Base-by-base conservation (phyloP, 2,888 invertebrate genomes). In the Nysson spinosus region DNA sequence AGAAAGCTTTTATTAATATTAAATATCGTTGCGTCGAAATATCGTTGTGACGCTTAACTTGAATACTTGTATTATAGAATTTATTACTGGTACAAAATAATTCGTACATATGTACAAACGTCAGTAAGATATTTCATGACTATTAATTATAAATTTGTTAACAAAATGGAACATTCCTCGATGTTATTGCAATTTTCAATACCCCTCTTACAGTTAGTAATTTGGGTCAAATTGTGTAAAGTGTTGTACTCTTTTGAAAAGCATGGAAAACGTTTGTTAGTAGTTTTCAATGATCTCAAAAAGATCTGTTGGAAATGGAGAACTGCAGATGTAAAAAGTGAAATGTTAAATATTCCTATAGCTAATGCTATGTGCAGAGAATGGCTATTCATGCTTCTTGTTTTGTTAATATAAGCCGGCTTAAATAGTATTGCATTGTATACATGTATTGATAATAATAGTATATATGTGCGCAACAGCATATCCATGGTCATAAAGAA, bases 311-410 rank as follows among this genome's bases (percentile, higher is more conserved):
- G 26, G 11, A 30, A 12, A 32, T 16, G 47, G 24, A 42, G 32
- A 22, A 44, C 14, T 57, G 42, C 49, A 46, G 40, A 56, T 46
- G 30, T 64, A 56, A 55, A 35, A 77, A 71, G 26, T 50, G 37
- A 56, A 44, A 17, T 34, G 54, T 55, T 51, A 47, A 57, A 46
- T 47, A 35, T 39, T 20, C 20, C 60, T 56, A 40, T 72, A 73
- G 58, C 57, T 64, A 69, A 71, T 69, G 52, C 66, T 62, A 44
- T 75, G 56, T 73, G 71, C 44, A 66, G 60, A 60, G 57, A 66
- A 60, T 69, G 78, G 75, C 79, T 79, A 57, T 72, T n/a, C n/a
- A 57, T 56, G 56, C 80, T 73, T 73, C 43, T 71, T 63, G 39
- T 71, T 46, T 61, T 51, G 55, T 71, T 57, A 61, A 57, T 65